Percentiles rank a stretch among this genome's conserved stretches.
Conservation (phyloP, 2,113 vertebrate genomes). For the Ammodytes marinus region DNA sequence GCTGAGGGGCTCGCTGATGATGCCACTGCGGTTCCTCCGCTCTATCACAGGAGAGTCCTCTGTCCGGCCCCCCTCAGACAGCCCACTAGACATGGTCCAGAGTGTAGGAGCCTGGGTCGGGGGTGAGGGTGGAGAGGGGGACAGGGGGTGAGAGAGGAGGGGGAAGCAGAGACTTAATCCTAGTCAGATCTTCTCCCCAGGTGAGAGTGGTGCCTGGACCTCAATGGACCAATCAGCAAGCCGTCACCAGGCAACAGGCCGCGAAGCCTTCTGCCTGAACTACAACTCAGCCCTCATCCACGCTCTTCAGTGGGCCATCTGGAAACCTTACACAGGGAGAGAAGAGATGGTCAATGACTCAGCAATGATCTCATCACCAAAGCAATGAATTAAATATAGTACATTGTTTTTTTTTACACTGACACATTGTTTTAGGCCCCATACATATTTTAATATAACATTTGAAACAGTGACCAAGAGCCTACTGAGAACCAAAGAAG, state of each 20-base stretch:
- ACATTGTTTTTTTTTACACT: no score
- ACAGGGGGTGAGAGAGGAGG: slow-evolving; percentile 65
- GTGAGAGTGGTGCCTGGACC: slow-evolving; percentile 73
- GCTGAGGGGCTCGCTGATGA: slow-evolving; percentile 97
- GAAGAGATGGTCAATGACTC: slow-evolving; percentile 51
- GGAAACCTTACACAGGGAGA: slow-evolving; percentile 79
- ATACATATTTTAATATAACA: no score
- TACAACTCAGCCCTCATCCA: slow-evolving; percentile 83
- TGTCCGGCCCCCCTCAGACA: slow-evolving; percentile 90
- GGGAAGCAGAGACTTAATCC: slow-evolving; percentile 66
- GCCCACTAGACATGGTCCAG: slow-evolving; percentile 94
- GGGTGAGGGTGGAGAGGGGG: slow-evolving; percentile 79
- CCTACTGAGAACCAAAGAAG: no score
- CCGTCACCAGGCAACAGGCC: slow-evolving; percentile 78
- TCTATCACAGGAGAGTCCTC: slow-evolving; percentile 89
- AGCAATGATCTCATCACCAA: slow-evolving; percentile 9
- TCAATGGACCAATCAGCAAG: slow-evolving; percentile 69
- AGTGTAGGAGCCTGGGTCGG: slow-evolving; percentile 73
- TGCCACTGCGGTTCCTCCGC: slow-evolving; percentile 96
- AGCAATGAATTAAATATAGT: background rate
- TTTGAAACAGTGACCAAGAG: no score
- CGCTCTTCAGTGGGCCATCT: slow-evolving; percentile 78
- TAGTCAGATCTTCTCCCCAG: slow-evolving; percentile 70
- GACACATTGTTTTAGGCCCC: no score
- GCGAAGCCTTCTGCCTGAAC: slow-evolving; percentile 75